Conservation (phyloP, 2,113 vertebrate genomes). For the Cygnus buccinator region DNA sequence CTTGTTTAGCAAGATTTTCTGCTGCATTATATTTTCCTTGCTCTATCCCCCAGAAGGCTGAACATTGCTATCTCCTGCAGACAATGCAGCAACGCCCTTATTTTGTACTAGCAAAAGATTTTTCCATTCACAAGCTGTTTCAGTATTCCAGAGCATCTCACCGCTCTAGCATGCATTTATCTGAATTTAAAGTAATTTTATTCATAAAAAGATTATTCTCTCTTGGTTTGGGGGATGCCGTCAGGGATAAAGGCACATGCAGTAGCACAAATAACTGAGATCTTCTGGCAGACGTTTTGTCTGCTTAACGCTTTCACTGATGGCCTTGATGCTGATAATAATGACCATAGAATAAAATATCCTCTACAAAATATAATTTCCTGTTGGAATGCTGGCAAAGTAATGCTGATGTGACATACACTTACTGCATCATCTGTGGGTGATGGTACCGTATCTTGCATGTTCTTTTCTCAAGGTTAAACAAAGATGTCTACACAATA, state of each 20-base stretch:
- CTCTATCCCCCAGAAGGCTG: conserved; percentile 8
- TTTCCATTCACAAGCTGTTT: conserved; percentile 23
- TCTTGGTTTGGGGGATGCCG: neutral
- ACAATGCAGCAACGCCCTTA: conserved; percentile 49
- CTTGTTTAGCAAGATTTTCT: conserved; percentile 17
- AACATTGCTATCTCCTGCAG: neutral
- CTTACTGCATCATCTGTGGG: neutral
- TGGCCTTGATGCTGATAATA: neutral
- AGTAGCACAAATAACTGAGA: neutral
- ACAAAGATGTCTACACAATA: neutral
- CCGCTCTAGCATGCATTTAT: neutral
- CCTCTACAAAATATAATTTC: neutral
- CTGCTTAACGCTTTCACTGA: neutral
- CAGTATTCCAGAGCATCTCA: conserved; percentile 9
- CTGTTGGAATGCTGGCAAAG: neutral
- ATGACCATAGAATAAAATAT: neutral
- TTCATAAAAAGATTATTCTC: neutral
- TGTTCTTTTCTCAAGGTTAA: neutral
- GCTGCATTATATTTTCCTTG: neutral
- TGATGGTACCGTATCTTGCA: neutral
- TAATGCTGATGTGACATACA: neutral
- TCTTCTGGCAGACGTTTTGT: neutral
- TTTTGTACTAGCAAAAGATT: neutral
- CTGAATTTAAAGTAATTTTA: neutral
- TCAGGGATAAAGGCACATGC: neutral